Conservation (phyloP, 2,113 vertebrate species). For the Phylloscopus whistleri region DNA sequence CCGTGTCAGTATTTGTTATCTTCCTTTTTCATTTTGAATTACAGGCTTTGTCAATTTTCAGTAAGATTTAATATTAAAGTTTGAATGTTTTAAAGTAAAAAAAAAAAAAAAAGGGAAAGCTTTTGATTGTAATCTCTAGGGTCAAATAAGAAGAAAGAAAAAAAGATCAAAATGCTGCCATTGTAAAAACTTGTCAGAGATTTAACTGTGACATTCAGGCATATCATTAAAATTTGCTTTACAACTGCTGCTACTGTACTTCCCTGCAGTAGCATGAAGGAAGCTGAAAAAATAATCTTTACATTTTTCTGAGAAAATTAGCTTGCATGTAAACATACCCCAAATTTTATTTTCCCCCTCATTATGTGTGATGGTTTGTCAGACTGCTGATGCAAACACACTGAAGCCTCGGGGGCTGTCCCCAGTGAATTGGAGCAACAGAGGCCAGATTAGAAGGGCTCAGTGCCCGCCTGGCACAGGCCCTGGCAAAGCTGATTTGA, state of each 20-base stretch:
- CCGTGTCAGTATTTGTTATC: background rate
- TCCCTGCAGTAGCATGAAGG: background rate
- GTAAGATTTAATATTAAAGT: background rate
- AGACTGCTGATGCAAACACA: background rate
- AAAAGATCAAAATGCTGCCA: background rate
- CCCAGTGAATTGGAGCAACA: background rate
- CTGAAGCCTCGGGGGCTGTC: background rate
- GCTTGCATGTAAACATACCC: background rate
- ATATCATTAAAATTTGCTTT: slow-evolving; percentile 1
- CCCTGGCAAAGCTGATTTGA: background rate
- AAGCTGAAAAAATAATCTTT: background rate
- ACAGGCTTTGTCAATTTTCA: background rate
- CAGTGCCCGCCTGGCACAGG: background rate
- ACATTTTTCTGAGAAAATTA: background rate
- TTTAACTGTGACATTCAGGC: background rate
- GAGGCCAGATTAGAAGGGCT: background rate
- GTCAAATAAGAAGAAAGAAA: background rate
- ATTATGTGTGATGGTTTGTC: background rate
- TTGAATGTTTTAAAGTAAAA: background rate
- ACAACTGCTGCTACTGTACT: background rate
- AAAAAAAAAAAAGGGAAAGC: background rate
- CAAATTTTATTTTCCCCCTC: background rate
- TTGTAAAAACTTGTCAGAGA: background rate
- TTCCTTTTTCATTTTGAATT: background rate
- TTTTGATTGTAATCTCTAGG: background rate